A percentile compares a stretch with the other conserved stretches of the same genome.
Conservation (phyloP, 2,797 vertebrate genomes). For the Semotilus atromaculatus region DNA sequence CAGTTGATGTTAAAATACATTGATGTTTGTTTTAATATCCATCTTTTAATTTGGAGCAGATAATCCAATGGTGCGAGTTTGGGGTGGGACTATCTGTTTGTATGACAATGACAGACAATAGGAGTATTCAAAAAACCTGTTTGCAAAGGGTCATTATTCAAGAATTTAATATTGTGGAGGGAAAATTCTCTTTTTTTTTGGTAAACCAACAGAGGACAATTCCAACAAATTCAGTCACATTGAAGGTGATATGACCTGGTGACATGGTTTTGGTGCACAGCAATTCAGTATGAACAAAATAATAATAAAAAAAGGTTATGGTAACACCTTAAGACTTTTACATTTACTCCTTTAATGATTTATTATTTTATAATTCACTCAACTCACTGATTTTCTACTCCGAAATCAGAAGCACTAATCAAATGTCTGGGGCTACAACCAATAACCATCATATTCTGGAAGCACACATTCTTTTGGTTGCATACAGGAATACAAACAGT, state of each 20-base stretch:
- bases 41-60: background rate
- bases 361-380: background rate
- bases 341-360: background rate
- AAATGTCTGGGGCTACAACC: background rate
- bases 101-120: background rate
- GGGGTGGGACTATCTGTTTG: background rate
- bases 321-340: background rate
- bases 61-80: background rate
- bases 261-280: constrained; percentile 32
- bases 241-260: background rate
- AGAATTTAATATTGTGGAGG: constrained; percentile 25
- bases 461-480: constrained; percentile 13
- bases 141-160: constrained; percentile 8
- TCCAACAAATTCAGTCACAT: constrained; percentile 22
- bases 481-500: background rate
- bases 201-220: constrained; percentile 20
- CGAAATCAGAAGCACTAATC: background rate
- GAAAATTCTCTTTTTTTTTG: background rate
- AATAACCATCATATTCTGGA: constrained; percentile 6
- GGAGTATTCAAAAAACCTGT: background rate
- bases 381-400: background rate
- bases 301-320: background rate
- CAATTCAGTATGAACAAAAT: constrained; percentile 1
- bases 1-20: background rate
- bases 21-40: background rate